A percentile compares a stretch with the other conserved stretches of the same genome.
phyloP scores from a whole-genome alignment of 2,797 vertebrate species.

The Parauchenoglanis ngamensis region DNA sequence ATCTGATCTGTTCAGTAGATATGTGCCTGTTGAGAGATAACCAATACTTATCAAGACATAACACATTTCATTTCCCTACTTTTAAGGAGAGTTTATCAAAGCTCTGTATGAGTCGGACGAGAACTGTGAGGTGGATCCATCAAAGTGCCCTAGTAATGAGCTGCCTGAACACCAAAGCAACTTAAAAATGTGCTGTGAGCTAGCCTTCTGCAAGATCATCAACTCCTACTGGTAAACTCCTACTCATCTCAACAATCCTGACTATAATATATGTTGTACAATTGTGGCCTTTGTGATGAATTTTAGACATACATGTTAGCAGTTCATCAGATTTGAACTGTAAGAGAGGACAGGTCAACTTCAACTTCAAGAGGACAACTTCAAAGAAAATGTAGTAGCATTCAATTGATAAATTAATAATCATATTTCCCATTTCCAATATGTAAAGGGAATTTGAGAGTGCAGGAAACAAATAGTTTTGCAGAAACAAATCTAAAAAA shows the following conservation, averaged over 20 bases:
- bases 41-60: neutral
- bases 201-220: constrained; percentile 98
- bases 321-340: neutral
- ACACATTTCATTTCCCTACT: neutral
- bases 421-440: neutral
- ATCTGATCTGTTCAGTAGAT: neutral
- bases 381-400: neutral
- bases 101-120: constrained; percentile 96
- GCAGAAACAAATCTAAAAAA: neutral
- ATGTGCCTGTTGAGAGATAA: neutral
- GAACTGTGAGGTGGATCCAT: constrained; percentile 95
- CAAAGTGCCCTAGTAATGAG: constrained; percentile 81
- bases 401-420: too few species aligned
- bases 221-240: constrained; percentile 91
- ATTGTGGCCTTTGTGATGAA: neutral
- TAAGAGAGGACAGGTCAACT: neutral
- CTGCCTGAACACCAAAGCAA: constrained; percentile 91
- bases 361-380: neutral
- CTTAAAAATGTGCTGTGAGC: constrained; percentile 97
- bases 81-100: constrained; percentile 91
- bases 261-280: neutral
- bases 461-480: neutral
- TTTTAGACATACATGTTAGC: neutral
- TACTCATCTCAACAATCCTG: neutral
- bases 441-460: neutral